A percentile compares a stretch with the other conserved stretches of the same genome.
Evolutionary conservation across 2,113 vertebrate genomes (phyloP).

Genomic region (Paramisgurnus dabryanus): DNA sequence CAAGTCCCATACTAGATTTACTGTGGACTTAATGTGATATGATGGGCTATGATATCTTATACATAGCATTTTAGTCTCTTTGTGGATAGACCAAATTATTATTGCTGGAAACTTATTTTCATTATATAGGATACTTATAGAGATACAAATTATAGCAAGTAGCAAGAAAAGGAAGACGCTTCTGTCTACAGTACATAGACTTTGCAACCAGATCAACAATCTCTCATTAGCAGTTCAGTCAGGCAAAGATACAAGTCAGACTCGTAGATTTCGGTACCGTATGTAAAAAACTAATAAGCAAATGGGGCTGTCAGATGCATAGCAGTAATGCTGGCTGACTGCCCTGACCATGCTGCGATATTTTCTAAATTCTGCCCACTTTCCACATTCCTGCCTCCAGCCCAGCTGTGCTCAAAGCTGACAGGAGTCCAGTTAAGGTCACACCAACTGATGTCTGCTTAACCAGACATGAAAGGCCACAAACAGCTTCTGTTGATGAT

Average conservation of each 20-base stretch:
- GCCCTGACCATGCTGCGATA: slow-evolving; percentile 16
- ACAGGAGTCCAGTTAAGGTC: not conserved
- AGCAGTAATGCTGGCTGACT: slow-evolving; percentile 11
- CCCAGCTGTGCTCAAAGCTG: slow-evolving; percentile 39
- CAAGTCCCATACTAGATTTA: too few species aligned
- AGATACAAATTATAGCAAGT: not conserved
- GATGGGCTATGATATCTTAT: too few species aligned
- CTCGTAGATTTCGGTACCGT: not conserved
- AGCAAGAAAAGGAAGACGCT: not conserved
- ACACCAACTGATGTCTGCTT: slow-evolving; percentile 1
- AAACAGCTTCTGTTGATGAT: slow-evolving; percentile 14
- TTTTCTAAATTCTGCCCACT: slow-evolving; percentile 30
- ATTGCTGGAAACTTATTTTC: too few species aligned
- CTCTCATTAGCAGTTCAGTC: not conserved
- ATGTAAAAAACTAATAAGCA: slow-evolving; percentile 19
- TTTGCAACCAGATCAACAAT: not conserved
- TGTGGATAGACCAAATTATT: too few species aligned
- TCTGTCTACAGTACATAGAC: not conserved
- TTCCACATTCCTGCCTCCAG: slow-evolving; percentile 14
- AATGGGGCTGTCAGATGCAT: slow-evolving; percentile 19
- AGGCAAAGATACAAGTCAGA: not conserved
- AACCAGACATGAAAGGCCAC: slow-evolving; percentile 16
- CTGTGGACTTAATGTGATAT: too few species aligned
- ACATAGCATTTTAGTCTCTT: too few species aligned
- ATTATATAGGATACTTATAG: too few species aligned